A percentile compares a stretch with the other conserved stretches of the same genome.
Evolutionary conservation across 1,140 invertebrate species (phyloP).

Genomic region (Aradophagus sp.): DNA sequence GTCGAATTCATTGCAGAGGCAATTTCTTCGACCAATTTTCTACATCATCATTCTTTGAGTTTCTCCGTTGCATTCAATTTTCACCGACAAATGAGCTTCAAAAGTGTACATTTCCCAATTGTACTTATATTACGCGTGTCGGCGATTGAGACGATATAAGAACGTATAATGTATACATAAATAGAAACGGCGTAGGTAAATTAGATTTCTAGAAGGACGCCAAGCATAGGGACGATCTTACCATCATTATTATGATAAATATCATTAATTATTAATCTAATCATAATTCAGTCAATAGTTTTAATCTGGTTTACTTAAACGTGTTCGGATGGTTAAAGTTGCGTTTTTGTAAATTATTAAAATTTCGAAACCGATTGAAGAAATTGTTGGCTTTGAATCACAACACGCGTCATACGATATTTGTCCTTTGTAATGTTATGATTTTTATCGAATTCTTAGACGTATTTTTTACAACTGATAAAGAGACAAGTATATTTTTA

Average conservation of each 20-base stretch:
- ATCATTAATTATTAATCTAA: constrained; percentile 32
- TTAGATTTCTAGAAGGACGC: constrained; percentile 61
- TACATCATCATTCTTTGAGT: too few relatives aligned
- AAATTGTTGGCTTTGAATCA: constrained; percentile 12
- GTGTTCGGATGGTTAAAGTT: constrained; percentile 6
- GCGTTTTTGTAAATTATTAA: constrained; percentile 10
- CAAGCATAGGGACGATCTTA: constrained; percentile 58
- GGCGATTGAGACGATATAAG: too few relatives aligned
- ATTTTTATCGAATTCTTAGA: too few relatives aligned
- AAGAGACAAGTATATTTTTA: too few relatives aligned
- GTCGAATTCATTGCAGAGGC: not conserved
- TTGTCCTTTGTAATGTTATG: too few relatives aligned
- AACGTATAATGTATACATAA: too few relatives aligned
- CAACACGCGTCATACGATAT: constrained; percentile 19
- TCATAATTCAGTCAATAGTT: constrained; percentile 34
- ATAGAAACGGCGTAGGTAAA: constrained; percentile 54
- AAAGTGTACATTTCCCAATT: too few relatives aligned
- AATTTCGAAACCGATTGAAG: constrained; percentile 5
- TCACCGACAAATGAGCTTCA: too few relatives aligned
- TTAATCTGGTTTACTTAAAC: constrained; percentile 15
- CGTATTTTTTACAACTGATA: too few relatives aligned
- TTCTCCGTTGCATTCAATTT: too few relatives aligned
- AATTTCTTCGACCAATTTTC: too few relatives aligned
- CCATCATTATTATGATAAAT: constrained; percentile 50
- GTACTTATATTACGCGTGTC: too few relatives aligned